These are phyloP conservation scores for Actias luna DNA, from an alignment of 2,888 invertebrate species.

Conservation along the genomic window DNA sequence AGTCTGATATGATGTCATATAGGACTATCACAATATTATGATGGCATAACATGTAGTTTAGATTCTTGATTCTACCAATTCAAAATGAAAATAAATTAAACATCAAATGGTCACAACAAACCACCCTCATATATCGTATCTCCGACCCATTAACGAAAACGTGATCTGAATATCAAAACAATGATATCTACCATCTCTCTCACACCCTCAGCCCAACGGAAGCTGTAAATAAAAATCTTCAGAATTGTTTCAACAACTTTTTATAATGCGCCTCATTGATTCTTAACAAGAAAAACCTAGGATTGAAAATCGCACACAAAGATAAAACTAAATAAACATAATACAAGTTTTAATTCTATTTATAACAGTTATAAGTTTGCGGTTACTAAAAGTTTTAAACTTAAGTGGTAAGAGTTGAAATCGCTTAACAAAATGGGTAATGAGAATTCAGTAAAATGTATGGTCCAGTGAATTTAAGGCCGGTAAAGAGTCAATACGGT, in stretches of 20 bases:
- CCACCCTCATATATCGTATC: conserved; percentile 53
- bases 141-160: conserved; percentile 61
- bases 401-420: not conserved
- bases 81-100: not conserved
- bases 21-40: too few species aligned
- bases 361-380: not conserved
- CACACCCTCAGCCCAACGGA: conserved; percentile 47
- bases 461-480: conserved; percentile 39
- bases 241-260: conserved; percentile 29
- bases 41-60: not conserved
- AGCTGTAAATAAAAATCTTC: conserved; percentile 46
- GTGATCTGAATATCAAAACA: conserved; percentile 53
- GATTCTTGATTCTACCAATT: not conserved
- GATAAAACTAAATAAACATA: conserved; percentile 15
- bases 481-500: conserved; percentile 66
- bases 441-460: conserved; percentile 21
- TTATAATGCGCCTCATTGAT: not conserved
- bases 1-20: too few species aligned
- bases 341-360: not conserved
- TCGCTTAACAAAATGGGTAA: not conserved
- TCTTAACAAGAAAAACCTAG: conserved; percentile 16
- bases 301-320: conserved; percentile 23
- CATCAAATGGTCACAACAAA: conserved; percentile 53
- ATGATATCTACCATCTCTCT: conserved; percentile 47
- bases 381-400: not conserved